Evolutionary conservation across 2,888 invertebrate species (phyloP).

Genomic region (Seladonia tumulorum): DNA sequence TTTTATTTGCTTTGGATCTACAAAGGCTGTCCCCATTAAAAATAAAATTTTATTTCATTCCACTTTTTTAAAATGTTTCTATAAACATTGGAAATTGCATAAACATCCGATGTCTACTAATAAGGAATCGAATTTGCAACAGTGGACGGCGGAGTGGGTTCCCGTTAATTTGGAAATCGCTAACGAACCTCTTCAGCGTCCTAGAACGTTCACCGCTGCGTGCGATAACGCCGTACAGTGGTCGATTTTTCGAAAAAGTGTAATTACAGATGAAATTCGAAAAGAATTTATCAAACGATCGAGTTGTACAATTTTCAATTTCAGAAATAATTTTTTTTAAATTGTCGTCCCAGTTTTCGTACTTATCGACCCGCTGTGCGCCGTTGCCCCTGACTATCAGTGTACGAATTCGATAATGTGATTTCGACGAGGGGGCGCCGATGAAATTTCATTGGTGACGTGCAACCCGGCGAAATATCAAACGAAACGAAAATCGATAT

Average conservation of each 20-base stretch:
- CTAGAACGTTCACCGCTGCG: background rate
- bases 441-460: constrained; percentile 65
- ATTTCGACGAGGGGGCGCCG: constrained; percentile 60
- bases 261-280: too few species aligned
- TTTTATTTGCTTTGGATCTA: too few species aligned
- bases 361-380: background rate
- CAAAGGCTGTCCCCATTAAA: too few species aligned
- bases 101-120: too few species aligned
- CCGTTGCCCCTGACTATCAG: constrained; percentile 15
- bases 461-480: constrained; percentile 64
- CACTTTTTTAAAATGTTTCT: too few species aligned
- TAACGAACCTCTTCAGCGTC: constrained; percentile 41
- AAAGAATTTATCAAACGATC: too few species aligned
- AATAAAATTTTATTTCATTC: too few species aligned
- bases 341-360: too few species aligned
- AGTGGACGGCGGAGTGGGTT: background rate
- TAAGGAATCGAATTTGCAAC: constrained; percentile 19
- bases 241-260: too few species aligned
- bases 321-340: too few species aligned
- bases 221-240: background rate
- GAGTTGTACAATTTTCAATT: too few species aligned
- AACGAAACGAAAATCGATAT: constrained; percentile 74
- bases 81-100: too few species aligned
- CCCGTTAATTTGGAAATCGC: constrained; percentile 41
- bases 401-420: constrained; percentile 59